phyloP scores from a whole-genome alignment of 2,797 vertebrate genomes.

The Furcifer pardalis region DNA sequence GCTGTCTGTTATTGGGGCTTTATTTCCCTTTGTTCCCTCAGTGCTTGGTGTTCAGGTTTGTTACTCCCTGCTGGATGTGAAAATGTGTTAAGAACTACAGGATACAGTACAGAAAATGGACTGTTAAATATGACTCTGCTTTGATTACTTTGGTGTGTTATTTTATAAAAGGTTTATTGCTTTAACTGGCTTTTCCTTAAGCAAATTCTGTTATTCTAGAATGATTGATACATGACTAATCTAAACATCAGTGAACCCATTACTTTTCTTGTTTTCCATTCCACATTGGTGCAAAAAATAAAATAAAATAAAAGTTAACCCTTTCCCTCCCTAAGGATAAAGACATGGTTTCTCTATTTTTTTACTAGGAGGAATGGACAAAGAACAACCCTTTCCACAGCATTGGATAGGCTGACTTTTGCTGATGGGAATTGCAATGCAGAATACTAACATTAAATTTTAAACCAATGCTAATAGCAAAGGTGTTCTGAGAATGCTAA shows the following conservation, averaged over 20 bases:
- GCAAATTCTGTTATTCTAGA: conserved; percentile 34
- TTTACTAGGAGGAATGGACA: background rate
- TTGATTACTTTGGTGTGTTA: conserved; percentile 50
- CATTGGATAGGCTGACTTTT: too few species aligned
- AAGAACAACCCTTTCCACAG: too few species aligned
- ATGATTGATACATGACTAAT: background rate
- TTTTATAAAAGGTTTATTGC: conserved; percentile 54
- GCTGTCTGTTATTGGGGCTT: conserved; percentile 10
- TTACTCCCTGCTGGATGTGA: conserved; percentile 20
- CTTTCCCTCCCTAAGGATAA: background rate
- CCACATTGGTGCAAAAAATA: conserved; percentile 37
- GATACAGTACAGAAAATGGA: conserved; percentile 33
- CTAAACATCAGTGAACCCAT: conserved; percentile 36
- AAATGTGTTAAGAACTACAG: conserved; percentile 32
- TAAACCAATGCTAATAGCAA: too few species aligned
- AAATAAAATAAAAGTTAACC: too few species aligned
- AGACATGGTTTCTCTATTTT: background rate
- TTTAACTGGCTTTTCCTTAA: conserved; percentile 51
- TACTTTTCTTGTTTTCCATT: conserved; percentile 36
- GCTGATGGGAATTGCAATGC: too few species aligned
- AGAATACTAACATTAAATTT: too few species aligned
- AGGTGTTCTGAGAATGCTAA: too few species aligned
- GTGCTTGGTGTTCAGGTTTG: background rate
- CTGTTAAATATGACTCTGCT: conserved; percentile 39
- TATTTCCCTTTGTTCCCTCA: conserved; percentile 28